Conservation (phyloP, 2,797 vertebrate genomes). For the Psittacula echo region DNA sequence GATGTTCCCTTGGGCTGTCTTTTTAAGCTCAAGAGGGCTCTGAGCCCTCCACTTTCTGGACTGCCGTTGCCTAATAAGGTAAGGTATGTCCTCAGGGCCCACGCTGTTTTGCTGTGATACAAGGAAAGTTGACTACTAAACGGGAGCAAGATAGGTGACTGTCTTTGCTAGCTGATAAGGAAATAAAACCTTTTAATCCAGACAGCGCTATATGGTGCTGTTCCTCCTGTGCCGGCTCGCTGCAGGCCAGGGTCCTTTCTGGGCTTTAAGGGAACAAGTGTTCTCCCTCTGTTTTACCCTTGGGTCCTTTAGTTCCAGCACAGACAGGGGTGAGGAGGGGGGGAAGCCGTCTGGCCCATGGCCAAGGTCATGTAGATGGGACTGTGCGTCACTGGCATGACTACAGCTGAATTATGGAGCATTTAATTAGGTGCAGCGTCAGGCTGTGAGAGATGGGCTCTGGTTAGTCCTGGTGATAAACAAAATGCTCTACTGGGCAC, state of each 20-base stretch:
- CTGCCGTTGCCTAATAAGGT: slow-evolving; percentile 83
- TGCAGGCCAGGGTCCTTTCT: not conserved
- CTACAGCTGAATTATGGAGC: not conserved
- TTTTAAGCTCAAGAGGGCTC: slow-evolving; percentile 22
- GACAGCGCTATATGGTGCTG: rapidly evolving
- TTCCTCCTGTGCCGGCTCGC: not conserved
- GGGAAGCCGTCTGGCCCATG: not conserved
- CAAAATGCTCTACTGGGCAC: not conserved
- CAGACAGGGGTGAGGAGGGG: not conserved
- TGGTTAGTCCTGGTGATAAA: slow-evolving; percentile 17
- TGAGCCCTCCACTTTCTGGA: not conserved
- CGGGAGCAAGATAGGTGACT: slow-evolving; percentile 30
- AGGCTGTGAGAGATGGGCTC: slow-evolving; percentile 1
- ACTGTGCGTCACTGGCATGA: not conserved
- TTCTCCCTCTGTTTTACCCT: slow-evolving; percentile 11
- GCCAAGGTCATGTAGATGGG: slow-evolving; percentile 13
- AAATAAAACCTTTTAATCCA: not conserved
- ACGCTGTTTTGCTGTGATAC: not conserved
- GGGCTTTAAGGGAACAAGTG: not conserved
- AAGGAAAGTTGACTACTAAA: slow-evolving; percentile 9
- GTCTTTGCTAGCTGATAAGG: not conserved
- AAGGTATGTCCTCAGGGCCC: slow-evolving; percentile 77
- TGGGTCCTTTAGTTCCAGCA: slow-evolving; percentile 16
- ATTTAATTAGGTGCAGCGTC: not conserved
- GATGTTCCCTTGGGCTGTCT: not conserved